These are phyloP conservation scores for Esperia sulphurella DNA, from an alignment of 2,888 invertebrate genomes.

Conservation along the genomic window DNA sequence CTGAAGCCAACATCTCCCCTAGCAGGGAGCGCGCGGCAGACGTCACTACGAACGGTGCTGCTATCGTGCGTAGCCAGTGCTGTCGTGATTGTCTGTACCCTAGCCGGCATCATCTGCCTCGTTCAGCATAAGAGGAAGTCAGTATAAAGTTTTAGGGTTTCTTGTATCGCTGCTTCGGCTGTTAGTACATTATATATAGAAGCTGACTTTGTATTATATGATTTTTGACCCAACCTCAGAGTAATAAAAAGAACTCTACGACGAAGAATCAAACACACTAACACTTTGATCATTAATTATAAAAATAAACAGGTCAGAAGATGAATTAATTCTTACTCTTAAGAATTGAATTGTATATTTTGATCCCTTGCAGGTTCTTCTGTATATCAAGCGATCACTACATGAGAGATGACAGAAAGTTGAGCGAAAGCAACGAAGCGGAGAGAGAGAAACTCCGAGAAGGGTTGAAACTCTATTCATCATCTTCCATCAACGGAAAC, in stretches of 20 bases:
- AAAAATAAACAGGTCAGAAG: no score
- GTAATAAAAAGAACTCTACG: no score
- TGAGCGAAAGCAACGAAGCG: constrained; percentile 74
- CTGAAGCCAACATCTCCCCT: constrained; percentile 53
- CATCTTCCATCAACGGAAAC: constrained; percentile 75
- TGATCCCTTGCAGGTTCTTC: constrained; percentile 65
- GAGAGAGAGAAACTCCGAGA: constrained; percentile 72
- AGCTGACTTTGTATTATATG: no score
- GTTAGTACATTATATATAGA: no score
- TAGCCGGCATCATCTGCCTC: constrained; percentile 57
- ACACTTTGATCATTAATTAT: no score
- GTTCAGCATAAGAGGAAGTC: constrained; percentile 66
- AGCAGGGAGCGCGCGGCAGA: constrained; percentile 49
- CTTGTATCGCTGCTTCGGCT: no score
- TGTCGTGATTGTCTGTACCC: constrained; percentile 52
- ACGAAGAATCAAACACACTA: no score
- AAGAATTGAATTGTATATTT: no score
- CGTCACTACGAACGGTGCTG: constrained; percentile 54
- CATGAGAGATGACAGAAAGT: constrained; percentile 67
- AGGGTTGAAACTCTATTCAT: constrained; percentile 72
- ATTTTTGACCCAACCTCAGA: no score
- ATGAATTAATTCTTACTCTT: no score
- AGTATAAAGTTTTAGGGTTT: constrained; percentile 13
- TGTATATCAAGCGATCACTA: constrained; percentile 68
- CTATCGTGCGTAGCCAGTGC: constrained; percentile 63